Conservation (phyloP, 2,113 vertebrate genomes). For the Corythaeola cristata region DNA sequence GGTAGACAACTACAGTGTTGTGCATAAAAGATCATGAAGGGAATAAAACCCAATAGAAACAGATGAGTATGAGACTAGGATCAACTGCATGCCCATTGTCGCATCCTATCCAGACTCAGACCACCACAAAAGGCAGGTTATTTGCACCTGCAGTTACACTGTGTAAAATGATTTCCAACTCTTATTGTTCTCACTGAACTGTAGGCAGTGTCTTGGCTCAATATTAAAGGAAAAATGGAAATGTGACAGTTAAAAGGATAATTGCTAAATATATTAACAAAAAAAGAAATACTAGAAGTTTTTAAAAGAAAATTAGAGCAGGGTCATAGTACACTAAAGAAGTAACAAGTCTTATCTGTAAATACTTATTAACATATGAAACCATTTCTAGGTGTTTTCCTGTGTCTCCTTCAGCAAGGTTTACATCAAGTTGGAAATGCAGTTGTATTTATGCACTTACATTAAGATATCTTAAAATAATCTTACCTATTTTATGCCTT, state of each 20-base stretch:
- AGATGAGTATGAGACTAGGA: background rate
- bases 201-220: background rate
- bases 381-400: background rate
- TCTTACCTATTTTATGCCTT: constrained; percentile 57
- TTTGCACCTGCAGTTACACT: background rate
- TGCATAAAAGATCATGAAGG: background rate
- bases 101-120: background rate
- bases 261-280: background rate
- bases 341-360: background rate
- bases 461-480: background rate
- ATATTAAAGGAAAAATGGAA: background rate
- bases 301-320: background rate
- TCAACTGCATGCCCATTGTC: background rate
- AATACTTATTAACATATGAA: background rate
- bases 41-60: background rate
- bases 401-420: background rate
- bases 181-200: background rate
- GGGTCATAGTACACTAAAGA: background rate
- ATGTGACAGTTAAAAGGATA: background rate
- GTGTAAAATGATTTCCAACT: background rate
- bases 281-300: background rate
- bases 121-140: background rate
- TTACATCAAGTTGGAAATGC: background rate
- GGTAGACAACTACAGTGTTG: background rate
- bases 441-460: background rate